Base-by-base conservation (phyloP, 2,888 invertebrate species). In the Dilophus febrilis region DNA sequence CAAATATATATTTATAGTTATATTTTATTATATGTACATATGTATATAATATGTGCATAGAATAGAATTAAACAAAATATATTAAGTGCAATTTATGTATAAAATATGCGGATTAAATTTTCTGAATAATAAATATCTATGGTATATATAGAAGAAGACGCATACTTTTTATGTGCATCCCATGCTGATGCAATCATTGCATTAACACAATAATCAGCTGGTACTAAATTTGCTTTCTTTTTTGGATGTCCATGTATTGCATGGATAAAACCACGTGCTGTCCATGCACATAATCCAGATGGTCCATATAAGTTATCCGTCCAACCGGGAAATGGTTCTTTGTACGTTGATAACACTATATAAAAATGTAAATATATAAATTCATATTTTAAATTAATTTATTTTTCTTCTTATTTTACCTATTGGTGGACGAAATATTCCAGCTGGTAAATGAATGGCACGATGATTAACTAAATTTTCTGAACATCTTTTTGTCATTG, bases 281-380 rank as follows among this genome's bases (percentile, higher is more conserved):
- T 51, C 57, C 60, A 60, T 47, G 57, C 56, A 52, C 63, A 61
- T 43, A 63, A 48, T 44, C 61, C 62, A 40, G 63, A 59, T 48
- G 63, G 63, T 45, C 63, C 63, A 49, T 64, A 61, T 48, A 63
- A 53, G 53, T 63, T 63, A 54, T 63, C 63, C 44, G 63, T 64
- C 60, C 61, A 64, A 42, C 64, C 63, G 45, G 64, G 61, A 45
- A 61, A 50, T 43, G 63, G 63, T 48, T 63, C 62, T 51, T 61
- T 61, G 51, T 64, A 63, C 44, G 60, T 63, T 50, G 63, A 62
- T 51, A 63, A 54, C 45, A 63, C 64, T 62, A 50, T 44, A 42
- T 41, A 31, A 8, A 35, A 26, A 35, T 14, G 12, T 19, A 12
- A 4, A 35, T n/a, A n/a, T n/a, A n/a, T n/a, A n/a, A n/a, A n/a